phyloP scores from a whole-genome alignment of 2,888 invertebrate species.

The Dasypolia templi region DNA sequence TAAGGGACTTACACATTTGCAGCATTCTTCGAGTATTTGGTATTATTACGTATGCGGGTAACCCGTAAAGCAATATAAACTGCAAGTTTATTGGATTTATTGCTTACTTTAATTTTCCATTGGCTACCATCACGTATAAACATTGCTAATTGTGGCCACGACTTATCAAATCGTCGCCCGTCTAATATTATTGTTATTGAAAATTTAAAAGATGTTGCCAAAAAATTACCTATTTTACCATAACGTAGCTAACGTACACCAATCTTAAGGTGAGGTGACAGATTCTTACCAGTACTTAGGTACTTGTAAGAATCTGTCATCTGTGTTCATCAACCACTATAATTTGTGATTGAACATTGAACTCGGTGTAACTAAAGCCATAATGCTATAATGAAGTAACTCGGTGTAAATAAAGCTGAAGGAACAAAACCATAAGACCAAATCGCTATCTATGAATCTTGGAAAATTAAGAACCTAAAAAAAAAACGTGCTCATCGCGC shows the following conservation, averaged over 20 bases:
- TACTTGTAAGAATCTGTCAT: too few species aligned
- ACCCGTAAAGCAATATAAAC: conserved; percentile 46
- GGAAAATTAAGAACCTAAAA: conserved; percentile 1
- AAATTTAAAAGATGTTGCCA: background rate
- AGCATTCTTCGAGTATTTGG: conserved; percentile 21
- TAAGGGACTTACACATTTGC: conserved; percentile 25
- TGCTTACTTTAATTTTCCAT: conserved; percentile 52
- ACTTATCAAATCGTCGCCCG: background rate
- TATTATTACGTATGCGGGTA: conserved; percentile 17
- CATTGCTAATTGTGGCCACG: conserved; percentile 19
- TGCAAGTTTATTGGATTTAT: conserved; percentile 57
- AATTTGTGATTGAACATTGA: conserved; percentile 22
- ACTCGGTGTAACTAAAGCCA: conserved; percentile 9
- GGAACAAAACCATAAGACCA: conserved; percentile 14
- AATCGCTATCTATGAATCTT: conserved; percentile 9
- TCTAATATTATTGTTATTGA: background rate
- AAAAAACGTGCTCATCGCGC: conserved; percentile 6
- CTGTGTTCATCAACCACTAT: conserved; percentile 27
- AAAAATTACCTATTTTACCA: background rate
- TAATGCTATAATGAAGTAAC: too few species aligned
- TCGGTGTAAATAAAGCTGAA: conserved; percentile 10
- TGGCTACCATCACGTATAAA: conserved; percentile 23
- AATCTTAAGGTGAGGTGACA: conserved; percentile 8
- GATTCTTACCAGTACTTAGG: conserved; percentile 18
- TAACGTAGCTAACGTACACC: background rate